Conservation (phyloP, 2,888 invertebrate species). For the Drosophila kambysellisi region DNA sequence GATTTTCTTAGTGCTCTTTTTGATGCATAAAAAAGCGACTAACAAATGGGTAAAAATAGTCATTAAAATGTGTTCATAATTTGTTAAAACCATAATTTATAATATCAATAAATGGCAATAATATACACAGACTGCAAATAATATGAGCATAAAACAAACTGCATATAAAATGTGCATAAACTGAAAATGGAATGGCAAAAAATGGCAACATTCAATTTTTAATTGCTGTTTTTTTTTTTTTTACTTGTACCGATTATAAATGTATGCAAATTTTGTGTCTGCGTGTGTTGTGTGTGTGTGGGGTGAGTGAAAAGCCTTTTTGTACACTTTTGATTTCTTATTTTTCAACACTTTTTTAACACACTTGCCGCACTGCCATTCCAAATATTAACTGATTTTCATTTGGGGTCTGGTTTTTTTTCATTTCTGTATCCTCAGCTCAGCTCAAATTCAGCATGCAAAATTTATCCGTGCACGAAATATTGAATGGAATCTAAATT, state of each 20-base stretch:
- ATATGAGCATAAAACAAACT: constrained; percentile 38
- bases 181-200: constrained; percentile 10
- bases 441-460: constrained; percentile 27
- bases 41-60: background rate
- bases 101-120: constrained; percentile 66
- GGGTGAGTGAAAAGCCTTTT: constrained; percentile 37
- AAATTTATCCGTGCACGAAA: constrained; percentile 51
- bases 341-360: constrained; percentile 33
- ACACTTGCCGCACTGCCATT: constrained; percentile 24
- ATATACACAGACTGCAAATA: constrained; percentile 38
- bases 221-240: constrained; percentile 72
- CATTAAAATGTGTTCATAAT: constrained; percentile 39
- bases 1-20: constrained; percentile 23
- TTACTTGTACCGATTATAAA: constrained; percentile 10
- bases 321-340: constrained; percentile 61
- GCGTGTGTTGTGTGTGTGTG: background rate
- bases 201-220: constrained; percentile 71
- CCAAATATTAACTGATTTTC: constrained; percentile 72
- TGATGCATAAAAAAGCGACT: constrained; percentile 39
- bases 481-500: constrained; percentile 62
- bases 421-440: constrained; percentile 3
- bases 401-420: constrained; percentile 24
- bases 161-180: constrained; percentile 21
- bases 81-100: constrained; percentile 69
- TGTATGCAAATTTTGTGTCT: background rate